Base-by-base conservation (phyloP, 2,113 vertebrate genomes). In the Oryzias curvinotus region DNA sequence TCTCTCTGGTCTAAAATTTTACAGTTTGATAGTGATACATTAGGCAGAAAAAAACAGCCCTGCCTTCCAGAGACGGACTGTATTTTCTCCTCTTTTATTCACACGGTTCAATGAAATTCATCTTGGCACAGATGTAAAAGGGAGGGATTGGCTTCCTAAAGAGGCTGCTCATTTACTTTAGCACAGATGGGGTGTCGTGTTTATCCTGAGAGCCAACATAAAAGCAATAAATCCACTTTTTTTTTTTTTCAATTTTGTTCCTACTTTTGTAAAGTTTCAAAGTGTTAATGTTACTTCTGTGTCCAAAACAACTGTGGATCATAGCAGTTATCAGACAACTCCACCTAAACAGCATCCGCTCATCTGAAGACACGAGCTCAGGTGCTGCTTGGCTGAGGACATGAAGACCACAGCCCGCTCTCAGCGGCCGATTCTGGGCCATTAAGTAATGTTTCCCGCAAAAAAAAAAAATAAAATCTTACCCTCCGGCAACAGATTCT, bases 401-500 rank as follows among this genome's bases (percentile, higher is more conserved):
- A 78, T 56, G 67, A 62, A 78, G 54, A 65, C 43, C 60, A 44
- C 19, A 4, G 28, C 26, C 19, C 10, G 23, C 51, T 49, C 50
- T 57, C 70, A 41, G 59, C 65, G 73, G 69, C 60, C 76, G 73
- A 75, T 80, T 83, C 72, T 57, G 72, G 77, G 74, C 62, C 73
- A 81, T 84, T 81, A 81, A 80, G 75, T 81, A 80, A 90, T 77
- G 82, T 84, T 85, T 81, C 82, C 78, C 69, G 75, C 75, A 70
- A 63, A 61, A 58, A 65, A 68, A 23, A 23, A 23, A 0, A 23
- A 23, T 3, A 56, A 80, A 76, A 42, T 1, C 13, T 68, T 61
- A 52, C 77, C 84, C 66, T 69, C 45, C 44, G 71, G 75, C 81
- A 18, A 4, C 14, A 48, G n/a, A 23, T 69, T 83, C 74, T 61